Evolutionary conservation across 30 jellyfish, hydroid and myxozoan genomes (phyloP), one percentile per base, ranked within the genome.

Genomic region (Chironex yamaguchii): DNA sequence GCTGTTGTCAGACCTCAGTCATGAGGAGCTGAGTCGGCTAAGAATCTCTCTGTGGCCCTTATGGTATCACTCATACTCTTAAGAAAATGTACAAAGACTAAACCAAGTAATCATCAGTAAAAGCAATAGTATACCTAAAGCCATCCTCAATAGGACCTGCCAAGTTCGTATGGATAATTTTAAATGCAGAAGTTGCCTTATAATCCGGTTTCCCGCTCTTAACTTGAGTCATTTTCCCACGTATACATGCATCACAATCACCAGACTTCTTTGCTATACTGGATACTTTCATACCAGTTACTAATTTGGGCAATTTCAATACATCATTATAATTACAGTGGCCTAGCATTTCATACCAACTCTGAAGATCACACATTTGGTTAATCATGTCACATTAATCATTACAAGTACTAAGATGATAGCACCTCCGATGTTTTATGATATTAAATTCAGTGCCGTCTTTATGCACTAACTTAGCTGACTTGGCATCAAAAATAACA

Each of bases 331-430:
- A n/a, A 67, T 89, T 89, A 29, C 91, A 58, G 34, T 88, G 96
- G 11, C 96, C 96, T 26, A 66, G 49, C 17, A 80, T 36, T 69
- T 27, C 62, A 81, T 89, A 90, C 97, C 97, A 81, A n/a, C n/a
- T n/a, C n/a, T n/a, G n/a, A n/a, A n/a, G n/a, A n/a, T n/a, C n/a
- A n/a, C n/a, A n/a, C n/a, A n/a, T n/a, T n/a, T n/a, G n/a, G n/a
- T n/a, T n/a, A n/a, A n/a, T n/a, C n/a, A n/a, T n/a, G n/a, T n/a
- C n/a, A n/a, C n/a, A n/a, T n/a, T n/a, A n/a, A n/a, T n/a, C n/a
- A n/a, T n/a, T n/a, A n/a, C n/a, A n/a, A n/a, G n/a, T n/a, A n/a
- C n/a, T n/a, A n/a, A n/a, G n/a, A n/a, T n/a, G n/a, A n/a, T n/a
- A 71, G 28, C n/a, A 29, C 4, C 84, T 51, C 3, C 80, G 52